Percentiles rank a stretch among this genome's conserved stretches.
Evolutionary conservation across 2,888 invertebrate genomes (phyloP).

Genomic region (Euphydryas editha): DNA sequence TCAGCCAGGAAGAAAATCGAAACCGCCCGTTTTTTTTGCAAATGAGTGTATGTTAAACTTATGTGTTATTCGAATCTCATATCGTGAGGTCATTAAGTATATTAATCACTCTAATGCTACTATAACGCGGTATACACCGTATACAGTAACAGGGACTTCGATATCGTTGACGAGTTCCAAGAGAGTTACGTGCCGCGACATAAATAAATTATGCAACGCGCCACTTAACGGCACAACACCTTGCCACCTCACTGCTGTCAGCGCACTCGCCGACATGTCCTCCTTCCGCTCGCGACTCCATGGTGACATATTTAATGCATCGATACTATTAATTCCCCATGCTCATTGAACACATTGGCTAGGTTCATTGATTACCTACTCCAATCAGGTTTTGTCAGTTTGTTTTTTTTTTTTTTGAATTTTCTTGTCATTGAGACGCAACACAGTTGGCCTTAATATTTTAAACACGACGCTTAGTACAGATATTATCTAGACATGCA

Average conservation of each 20-base stretch:
- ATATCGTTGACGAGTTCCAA: slow-evolving; percentile 59
- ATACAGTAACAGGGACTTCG: slow-evolving; percentile 57
- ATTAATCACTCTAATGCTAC: slow-evolving; percentile 10
- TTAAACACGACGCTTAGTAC: slow-evolving; percentile 30
- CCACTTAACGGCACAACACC: slow-evolving; percentile 65
- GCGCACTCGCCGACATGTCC: slow-evolving; percentile 26
- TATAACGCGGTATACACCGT: slow-evolving; percentile 22
- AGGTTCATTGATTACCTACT: slow-evolving; percentile 5
- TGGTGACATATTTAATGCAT: slow-evolving; percentile 44
- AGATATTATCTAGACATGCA: slow-evolving; percentile 34
- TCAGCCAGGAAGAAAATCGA: too few relatives aligned
- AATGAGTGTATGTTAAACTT: neutral
- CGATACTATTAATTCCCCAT: slow-evolving; percentile 26
- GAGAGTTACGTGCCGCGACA: slow-evolving; percentile 75
- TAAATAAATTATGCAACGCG: slow-evolving; percentile 79
- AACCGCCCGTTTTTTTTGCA: too few relatives aligned
- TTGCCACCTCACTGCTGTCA: slow-evolving; percentile 43
- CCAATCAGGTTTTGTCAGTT: too few relatives aligned
- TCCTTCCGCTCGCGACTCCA: slow-evolving; percentile 41
- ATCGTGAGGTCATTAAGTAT: neutral
- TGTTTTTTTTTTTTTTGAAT: too few relatives aligned
- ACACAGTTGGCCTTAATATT: slow-evolving; percentile 28
- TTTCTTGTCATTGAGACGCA: too few relatives aligned
- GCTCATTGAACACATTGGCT: slow-evolving; percentile 7
- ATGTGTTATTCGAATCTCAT: neutral